These are phyloP conservation scores for chimpanzee (Pan troglodytes) DNA, from an alignment of 2,113 vertebrate species.

Conservation along the genomic window NHGRI_mPanTro3-v2.1_pri NC_072403.2:138857001-138857500, in stretches of 20 bases:
- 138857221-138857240: neutral
- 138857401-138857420: neutral
- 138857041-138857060: neutral
- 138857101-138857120: neutral
- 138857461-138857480: neutral
- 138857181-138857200: conserved; percentile 8
- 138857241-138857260: neutral
- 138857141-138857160: neutral
- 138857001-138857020: neutral
- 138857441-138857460: neutral
- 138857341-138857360: neutral
- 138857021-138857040: neutral
- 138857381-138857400: neutral
- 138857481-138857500: neutral
- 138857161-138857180: conserved; percentile 31
- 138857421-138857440: neutral
- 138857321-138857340: conserved; percentile 16
- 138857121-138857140: neutral
- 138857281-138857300: neutral
- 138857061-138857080: neutral
- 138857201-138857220: neutral
- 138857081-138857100: neutral
- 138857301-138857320: neutral
- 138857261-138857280: conserved; percentile 56
- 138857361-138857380: neutral